Evolutionary conservation across 2,113 vertebrate genomes (phyloP).

Genomic region (Cygnus buccinator): DNA sequence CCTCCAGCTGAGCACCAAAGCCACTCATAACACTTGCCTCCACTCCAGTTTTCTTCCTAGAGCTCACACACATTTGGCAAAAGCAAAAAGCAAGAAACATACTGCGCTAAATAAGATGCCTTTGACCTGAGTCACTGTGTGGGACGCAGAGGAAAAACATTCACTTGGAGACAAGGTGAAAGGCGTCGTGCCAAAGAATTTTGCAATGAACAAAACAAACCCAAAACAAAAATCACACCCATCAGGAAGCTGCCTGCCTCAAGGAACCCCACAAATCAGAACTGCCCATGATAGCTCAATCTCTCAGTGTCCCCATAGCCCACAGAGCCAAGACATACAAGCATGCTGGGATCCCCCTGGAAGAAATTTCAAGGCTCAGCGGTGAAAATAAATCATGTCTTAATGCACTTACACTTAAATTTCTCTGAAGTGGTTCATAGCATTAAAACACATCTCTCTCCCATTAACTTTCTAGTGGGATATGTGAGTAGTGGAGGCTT

Average conservation of each 20-base stretch:
- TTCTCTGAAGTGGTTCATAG: not conserved
- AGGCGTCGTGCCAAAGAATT: not conserved
- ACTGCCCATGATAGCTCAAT: fast-evolving
- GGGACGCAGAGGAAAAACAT: not conserved
- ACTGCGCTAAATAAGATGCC: not conserved
- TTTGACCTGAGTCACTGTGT: not conserved
- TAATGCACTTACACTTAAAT: not conserved
- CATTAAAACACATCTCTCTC: not conserved
- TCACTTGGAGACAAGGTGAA: not conserved
- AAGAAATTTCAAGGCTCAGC: not conserved
- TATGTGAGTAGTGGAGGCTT: fast-evolving
- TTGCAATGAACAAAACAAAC: not conserved
- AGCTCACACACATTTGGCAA: conserved; percentile 17
- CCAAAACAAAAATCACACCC: not conserved
- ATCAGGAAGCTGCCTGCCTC: not conserved
- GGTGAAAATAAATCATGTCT: not conserved
- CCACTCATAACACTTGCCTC: not conserved
- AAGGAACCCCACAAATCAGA: not conserved
- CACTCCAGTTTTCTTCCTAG: not conserved
- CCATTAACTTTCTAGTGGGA: not conserved
- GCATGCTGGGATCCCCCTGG: not conserved
- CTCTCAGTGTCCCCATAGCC: not conserved
- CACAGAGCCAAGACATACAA: not conserved
- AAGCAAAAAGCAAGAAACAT: not conserved
- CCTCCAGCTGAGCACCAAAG: not conserved